Conservation (phyloP, 2,888 invertebrate species). For the Pogonocherus hispidulus region DNA sequence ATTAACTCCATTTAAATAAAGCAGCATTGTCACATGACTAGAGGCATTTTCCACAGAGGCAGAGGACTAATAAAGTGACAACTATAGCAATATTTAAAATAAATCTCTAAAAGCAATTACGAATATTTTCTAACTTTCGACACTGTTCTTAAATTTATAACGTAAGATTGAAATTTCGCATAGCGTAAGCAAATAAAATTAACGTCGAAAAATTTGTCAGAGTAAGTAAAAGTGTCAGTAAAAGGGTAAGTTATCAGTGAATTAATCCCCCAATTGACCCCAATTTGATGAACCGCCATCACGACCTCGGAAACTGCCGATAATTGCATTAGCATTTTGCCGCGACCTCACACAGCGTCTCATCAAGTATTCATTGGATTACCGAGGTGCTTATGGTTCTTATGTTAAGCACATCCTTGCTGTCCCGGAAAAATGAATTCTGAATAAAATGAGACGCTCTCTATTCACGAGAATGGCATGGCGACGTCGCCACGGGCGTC, state of each 20-base stretch:
- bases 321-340: conserved; percentile 23
- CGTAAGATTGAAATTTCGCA: background rate
- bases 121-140: background rate
- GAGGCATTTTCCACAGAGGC: too few species aligned
- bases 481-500: background rate
- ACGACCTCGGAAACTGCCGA: conserved; percentile 8
- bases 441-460: background rate
- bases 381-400: conserved; percentile 16
- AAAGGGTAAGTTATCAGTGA: background rate
- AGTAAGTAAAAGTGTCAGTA: too few species aligned
- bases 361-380: conserved; percentile 24
- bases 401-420: conserved; percentile 18
- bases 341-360: conserved; percentile 11
- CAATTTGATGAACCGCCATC: conserved; percentile 3
- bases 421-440: conserved; percentile 8
- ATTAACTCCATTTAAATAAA: too few species aligned
- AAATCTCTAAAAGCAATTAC: too few species aligned
- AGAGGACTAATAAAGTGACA: too few species aligned
- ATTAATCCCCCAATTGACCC: conserved; percentile 4
- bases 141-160: too few species aligned
- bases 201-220: background rate
- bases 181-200: background rate
- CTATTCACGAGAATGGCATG: background rate
- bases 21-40: too few species aligned
- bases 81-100: too few species aligned